Evolutionary conservation across 2,797 vertebrate genomes (phyloP), one percentile per base, ranked within the genome.

Genomic region (Carapus acus): DNA sequence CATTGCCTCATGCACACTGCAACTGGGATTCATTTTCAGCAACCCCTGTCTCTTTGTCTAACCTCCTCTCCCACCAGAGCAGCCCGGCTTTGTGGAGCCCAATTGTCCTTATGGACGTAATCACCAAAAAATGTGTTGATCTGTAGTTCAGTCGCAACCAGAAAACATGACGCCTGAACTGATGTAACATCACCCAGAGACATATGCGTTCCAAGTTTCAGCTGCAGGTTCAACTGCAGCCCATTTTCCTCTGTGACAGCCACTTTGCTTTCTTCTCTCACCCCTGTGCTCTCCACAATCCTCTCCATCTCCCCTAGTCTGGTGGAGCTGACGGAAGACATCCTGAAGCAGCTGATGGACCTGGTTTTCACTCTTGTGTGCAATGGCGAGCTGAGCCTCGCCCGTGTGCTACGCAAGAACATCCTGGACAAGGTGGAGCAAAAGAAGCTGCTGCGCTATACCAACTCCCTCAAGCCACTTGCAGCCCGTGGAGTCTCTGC

Each of bases 381-480:
- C 83, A 96, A 81, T 0, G 95, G 96, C 8, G 95, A 98, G 79
- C 94, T 99, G 56, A 98, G 94, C 80, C 90, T 98, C 5, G 96
- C 95, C 49, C 89, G 95, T 0, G 94, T 99, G 53, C 85, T 99
- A 47, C 90, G 95, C 18, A 97, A 98, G 80, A 98, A 99, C 67
- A 96, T 99, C 81, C 87, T 99, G 23, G 94, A 97, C 42, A 99
- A 99, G 74, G 91, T 94, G 71, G 91, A 96, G 71, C 94, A 98
- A 88, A 98, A 93, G 88, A 93, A 91, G 69, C 84, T 91, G 74
- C 89, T 95, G 74, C 86, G 89, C 49, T 94, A 90, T 13, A 88
- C 91, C 65, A 91, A 93, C 81, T 92, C 91, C 19, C 90, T 92
- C 71, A 94, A 94, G 74, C 96, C 96, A 0, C 90, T 99, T 1